Percentiles rank a stretch among this genome's conserved stretches.
These are phyloP conservation scores for Barypeithes pellucidus DNA, from an alignment of 2,888 invertebrate genomes.

Conservation along the genomic window DNA sequence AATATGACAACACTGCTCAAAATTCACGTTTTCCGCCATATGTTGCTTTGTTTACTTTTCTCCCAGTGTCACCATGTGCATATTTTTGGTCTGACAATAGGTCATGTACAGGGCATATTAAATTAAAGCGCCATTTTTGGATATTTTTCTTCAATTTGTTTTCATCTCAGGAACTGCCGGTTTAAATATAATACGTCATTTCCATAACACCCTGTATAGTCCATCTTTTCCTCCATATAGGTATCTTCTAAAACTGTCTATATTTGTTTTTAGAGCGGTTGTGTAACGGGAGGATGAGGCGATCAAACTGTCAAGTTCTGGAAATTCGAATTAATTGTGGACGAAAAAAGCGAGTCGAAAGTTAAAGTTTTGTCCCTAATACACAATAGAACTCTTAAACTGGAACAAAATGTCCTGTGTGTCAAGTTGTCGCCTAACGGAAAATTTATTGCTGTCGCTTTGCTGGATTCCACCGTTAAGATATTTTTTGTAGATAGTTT, in stretches of 20 bases:
- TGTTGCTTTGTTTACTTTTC: too few relatives aligned
- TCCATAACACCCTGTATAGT: too few relatives aligned
- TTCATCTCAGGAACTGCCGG: too few relatives aligned
- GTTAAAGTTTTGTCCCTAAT: constrained; percentile 83
- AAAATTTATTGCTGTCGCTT: constrained; percentile 90
- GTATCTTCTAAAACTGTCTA: not conserved
- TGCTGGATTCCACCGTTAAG: constrained; percentile 95
- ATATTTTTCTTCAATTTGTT: too few relatives aligned
- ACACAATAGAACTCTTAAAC: constrained; percentile 86
- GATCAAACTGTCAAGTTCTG: constrained; percentile 95
- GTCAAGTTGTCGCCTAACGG: constrained; percentile 89
- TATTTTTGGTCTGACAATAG: too few relatives aligned
- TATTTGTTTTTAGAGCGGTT: constrained; percentile 77
- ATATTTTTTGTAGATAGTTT: constrained; percentile 95
- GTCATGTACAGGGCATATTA: too few relatives aligned
- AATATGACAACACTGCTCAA: too few relatives aligned
- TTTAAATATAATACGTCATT: too few relatives aligned
- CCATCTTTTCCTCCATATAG: too few relatives aligned
- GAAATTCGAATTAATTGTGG: constrained; percentile 90
- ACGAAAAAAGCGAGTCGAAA: constrained; percentile 76
- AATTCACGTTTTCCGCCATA: too few relatives aligned
- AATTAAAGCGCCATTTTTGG: too few relatives aligned
- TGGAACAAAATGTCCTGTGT: constrained; percentile 91
- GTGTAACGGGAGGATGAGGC: constrained; percentile 89
- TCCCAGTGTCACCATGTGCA: too few relatives aligned